phyloP scores from a whole-genome alignment of 2,797 vertebrate genomes.

The Onychomys torridus region DNA sequence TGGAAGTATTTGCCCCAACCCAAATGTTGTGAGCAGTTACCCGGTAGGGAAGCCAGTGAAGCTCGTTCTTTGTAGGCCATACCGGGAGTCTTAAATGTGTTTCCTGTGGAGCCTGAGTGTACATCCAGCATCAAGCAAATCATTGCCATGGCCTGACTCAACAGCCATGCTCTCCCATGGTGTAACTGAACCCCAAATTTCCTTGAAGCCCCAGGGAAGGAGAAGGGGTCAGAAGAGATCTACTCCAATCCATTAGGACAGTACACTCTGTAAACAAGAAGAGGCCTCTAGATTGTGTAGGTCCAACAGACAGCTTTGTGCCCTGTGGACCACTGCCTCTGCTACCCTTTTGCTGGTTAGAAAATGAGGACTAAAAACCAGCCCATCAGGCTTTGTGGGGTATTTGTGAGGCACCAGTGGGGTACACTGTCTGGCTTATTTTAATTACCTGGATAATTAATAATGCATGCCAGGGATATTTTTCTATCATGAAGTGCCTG shows the following conservation, averaged over 20 bases:
- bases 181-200: not conserved
- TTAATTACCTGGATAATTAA: slow-evolving; percentile 61
- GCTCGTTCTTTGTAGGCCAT: not conserved
- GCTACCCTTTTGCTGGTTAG: not conserved
- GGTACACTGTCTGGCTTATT: slow-evolving; percentile 39
- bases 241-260: not conserved
- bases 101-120: not conserved
- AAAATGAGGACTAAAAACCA: not conserved
- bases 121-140: not conserved
- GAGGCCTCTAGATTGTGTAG: not conserved
- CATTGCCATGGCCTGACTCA: not conserved
- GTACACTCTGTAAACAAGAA: not conserved
- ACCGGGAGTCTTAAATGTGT: not conserved
- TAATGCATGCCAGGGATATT: not conserved
- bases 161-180: fast-evolving
- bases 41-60: not conserved
- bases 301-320: not conserved
- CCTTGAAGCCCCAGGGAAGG: not conserved
- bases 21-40: not conserved
- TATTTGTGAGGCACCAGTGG: slow-evolving; percentile 38
- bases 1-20: not conserved
- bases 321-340: not conserved
- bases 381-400: not conserved
- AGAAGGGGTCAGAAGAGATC: not conserved
- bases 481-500: not conserved